A percentile compares a stretch with the other conserved stretches of the same genome.
phyloP scores from a whole-genome alignment of 1,140 invertebrate species.

The Pseudomyrmex cubaensis region DNA sequence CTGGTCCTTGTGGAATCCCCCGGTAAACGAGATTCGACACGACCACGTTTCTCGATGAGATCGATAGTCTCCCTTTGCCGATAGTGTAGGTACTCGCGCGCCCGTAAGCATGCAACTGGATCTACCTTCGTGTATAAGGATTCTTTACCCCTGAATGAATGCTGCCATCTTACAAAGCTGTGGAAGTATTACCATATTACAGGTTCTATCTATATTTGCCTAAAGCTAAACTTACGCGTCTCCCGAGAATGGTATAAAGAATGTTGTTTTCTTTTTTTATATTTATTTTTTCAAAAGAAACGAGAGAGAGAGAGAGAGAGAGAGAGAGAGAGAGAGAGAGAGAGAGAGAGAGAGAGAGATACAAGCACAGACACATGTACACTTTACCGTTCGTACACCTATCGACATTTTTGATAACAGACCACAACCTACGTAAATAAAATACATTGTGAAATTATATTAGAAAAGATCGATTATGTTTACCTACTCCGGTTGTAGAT shows the following conservation, averaged over 20 bases:
- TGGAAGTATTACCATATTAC: conserved; percentile 38
- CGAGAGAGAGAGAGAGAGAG: no score
- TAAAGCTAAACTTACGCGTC: conserved; percentile 7
- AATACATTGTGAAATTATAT: no score
- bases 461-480: no score
- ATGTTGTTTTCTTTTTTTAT: neutral
- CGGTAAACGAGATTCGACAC: conserved; percentile 78
- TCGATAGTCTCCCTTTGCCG: conserved; percentile 69
- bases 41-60: conserved; percentile 73
- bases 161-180: conserved; percentile 51
- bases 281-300: no score
- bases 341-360: no score
- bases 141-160: conserved; percentile 62
- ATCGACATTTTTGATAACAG: no score
- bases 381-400: no score
- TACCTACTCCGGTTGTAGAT: no score
- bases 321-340: no score
- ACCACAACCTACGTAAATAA: no score
- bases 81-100: conserved; percentile 63
- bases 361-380: no score
- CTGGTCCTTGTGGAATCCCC: conserved; percentile 68
- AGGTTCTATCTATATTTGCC: conserved; percentile 52
- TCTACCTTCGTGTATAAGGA: conserved; percentile 66
- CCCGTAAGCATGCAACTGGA: conserved; percentile 75
- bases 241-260: neutral